phyloP scores from a whole-genome alignment of 2,113 vertebrate species.

The Steatornis caripensis region DNA sequence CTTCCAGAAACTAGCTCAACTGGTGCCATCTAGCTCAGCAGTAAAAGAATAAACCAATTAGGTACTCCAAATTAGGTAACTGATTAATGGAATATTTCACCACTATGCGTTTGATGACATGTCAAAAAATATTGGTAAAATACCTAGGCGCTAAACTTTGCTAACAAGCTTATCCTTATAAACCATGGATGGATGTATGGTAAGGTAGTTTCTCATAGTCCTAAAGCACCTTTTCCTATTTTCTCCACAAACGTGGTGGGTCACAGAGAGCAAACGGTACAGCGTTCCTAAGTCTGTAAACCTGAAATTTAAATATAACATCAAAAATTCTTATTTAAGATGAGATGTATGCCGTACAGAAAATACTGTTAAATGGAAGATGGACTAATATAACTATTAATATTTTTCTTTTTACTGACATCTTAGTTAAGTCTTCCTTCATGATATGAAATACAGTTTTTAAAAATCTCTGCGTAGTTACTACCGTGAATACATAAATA shows the following conservation, averaged over 20 bases:
- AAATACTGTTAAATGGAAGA: background rate
- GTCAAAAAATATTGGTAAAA: background rate
- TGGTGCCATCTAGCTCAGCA: background rate
- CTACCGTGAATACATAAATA: background rate
- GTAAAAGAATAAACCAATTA: background rate
- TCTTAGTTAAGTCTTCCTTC: background rate
- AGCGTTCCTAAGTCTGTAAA: background rate
- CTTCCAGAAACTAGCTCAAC: background rate
- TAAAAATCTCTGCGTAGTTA: background rate
- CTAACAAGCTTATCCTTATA: background rate
- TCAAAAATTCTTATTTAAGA: background rate
- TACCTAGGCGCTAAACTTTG: background rate
- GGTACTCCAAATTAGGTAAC: background rate
- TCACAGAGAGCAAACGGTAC: background rate
- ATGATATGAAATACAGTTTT: background rate
- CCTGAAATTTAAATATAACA: background rate
- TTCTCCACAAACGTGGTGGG: background rate
- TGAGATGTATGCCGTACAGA: background rate
- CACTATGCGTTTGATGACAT: background rate
- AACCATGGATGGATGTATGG: background rate
- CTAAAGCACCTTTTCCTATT: background rate
- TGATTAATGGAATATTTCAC: background rate
- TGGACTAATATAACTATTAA: background rate
- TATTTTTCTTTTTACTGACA: background rate
- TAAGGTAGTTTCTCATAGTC: background rate